A percentile compares a stretch with the other conserved stretches of the same genome.
Evolutionary conservation across 2,888 invertebrate genomes (phyloP).

Genomic region (Monochamus alternatus): DNA sequence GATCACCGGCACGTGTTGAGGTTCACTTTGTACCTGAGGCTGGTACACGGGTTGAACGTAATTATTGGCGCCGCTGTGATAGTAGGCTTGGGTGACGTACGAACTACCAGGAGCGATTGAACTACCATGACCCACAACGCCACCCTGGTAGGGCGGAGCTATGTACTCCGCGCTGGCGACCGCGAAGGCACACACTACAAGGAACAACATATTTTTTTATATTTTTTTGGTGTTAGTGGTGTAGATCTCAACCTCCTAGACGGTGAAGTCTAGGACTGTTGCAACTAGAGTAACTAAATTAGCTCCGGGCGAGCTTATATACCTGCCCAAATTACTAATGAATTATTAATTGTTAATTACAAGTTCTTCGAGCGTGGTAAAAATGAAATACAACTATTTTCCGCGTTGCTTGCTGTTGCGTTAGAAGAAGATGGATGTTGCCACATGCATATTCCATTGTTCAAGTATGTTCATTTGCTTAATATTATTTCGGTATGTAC

Average conservation of each 20-base stretch:
- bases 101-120: neutral
- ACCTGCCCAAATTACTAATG: constrained; percentile 26
- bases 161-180: constrained; percentile 68
- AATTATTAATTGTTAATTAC: constrained; percentile 16
- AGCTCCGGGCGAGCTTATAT: constrained; percentile 9
- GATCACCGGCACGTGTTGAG: constrained; percentile 22
- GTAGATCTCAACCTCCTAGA: constrained; percentile 38
- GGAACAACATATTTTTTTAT: constrained; percentile 22
- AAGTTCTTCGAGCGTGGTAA: constrained; percentile 31
- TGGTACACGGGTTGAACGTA: neutral
- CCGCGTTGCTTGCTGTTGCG: constrained; percentile 21
- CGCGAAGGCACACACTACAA: constrained; percentile 59
- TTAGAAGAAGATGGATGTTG: constrained; percentile 22
- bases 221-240: neutral
- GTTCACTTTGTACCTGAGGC: constrained; percentile 1
- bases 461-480: constrained; percentile 5
- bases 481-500: constrained; percentile 13
- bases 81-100: neutral
- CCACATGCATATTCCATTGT: constrained; percentile 25
- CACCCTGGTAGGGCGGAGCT: neutral
- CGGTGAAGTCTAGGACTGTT: constrained; percentile 33
- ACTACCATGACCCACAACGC: constrained; percentile 11
- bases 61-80: neutral
- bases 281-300: constrained; percentile 27
- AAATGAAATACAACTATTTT: constrained; percentile 25